Percentiles rank a stretch among this genome's conserved stretches.
phyloP scores from a whole-genome alignment of 2,888 invertebrate genomes.

The Andrena praecox region DNA sequence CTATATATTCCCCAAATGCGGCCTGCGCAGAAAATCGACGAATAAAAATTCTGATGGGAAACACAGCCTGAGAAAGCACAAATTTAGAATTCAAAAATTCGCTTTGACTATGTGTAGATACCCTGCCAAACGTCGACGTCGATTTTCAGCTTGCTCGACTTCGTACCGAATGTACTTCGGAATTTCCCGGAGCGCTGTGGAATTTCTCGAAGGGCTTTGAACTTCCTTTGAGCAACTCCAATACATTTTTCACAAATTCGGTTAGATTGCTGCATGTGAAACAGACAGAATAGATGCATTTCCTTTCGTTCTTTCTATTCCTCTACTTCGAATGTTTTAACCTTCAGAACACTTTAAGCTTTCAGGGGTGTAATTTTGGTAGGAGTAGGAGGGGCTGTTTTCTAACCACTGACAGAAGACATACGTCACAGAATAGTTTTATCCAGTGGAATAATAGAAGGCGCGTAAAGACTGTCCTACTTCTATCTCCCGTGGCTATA shows the following conservation, averaged over 20 bases:
- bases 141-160: not conserved
- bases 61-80: not conserved
- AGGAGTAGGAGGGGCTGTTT: not conserved
- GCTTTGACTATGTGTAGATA: not conserved
- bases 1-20: not conserved
- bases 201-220: not conserved
- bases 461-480: not conserved
- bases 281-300: not conserved
- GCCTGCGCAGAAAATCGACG: not conserved
- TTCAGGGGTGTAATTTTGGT: not conserved
- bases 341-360: not conserved
- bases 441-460: not conserved
- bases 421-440: not conserved
- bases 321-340: not conserved
- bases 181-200: not conserved
- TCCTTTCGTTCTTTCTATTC: not conserved
- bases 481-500: not conserved
- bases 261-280: not conserved
- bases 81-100: conserved; percentile 21
- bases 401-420: not conserved
- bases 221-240: not conserved
- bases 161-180: not conserved
- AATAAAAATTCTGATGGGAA: conserved; percentile 36
- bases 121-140: not conserved
- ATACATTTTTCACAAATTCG: not conserved